Evolutionary conservation across 2,797 vertebrate species (phyloP).

Genomic region (Anableps anableps): DNA sequence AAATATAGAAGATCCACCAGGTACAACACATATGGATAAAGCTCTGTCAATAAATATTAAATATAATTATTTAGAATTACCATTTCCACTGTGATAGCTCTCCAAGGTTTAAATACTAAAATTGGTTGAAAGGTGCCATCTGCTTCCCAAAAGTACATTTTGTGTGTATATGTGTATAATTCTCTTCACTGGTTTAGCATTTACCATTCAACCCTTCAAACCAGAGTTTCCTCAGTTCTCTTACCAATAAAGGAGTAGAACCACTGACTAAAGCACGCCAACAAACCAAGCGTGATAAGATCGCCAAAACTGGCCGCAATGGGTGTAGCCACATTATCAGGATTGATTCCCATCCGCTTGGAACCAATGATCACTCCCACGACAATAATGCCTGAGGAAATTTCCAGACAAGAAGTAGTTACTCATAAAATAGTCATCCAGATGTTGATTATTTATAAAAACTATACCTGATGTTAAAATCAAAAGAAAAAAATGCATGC

Average conservation of each 20-base stretch:
- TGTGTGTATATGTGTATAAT: neutral
- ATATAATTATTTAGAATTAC: neutral
- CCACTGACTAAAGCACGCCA: conserved; percentile 90
- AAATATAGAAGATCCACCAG: conserved; percentile 89
- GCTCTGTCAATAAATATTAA: conserved; percentile 73
- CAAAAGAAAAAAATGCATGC: no score
- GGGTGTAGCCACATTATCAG: conserved; percentile 94
- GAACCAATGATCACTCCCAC: conserved; percentile 93
- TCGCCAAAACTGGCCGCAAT: conserved; percentile 96
- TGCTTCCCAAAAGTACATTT: conserved; percentile 8
- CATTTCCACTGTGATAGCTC: neutral
- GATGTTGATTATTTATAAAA: neutral
- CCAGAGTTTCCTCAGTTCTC: conserved; percentile 30
- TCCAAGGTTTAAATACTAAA: neutral
- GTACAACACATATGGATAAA: conserved; percentile 86
- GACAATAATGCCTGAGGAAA: conserved; percentile 87
- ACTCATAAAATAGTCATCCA: neutral
- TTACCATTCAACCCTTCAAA: neutral
- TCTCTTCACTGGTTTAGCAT: neutral
- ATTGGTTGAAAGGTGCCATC: conserved; percentile 1
- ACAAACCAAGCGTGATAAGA: conserved; percentile 91
- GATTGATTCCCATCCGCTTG: conserved; percentile 93
- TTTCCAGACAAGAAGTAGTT: conserved; percentile 7
- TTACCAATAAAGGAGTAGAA: conserved; percentile 88
- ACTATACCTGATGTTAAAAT: neutral